Evolutionary conservation across 2,113 vertebrate genomes (phyloP), one percentile per base, ranked within the genome.

Genomic region (Otocyon megalotis): DNA sequence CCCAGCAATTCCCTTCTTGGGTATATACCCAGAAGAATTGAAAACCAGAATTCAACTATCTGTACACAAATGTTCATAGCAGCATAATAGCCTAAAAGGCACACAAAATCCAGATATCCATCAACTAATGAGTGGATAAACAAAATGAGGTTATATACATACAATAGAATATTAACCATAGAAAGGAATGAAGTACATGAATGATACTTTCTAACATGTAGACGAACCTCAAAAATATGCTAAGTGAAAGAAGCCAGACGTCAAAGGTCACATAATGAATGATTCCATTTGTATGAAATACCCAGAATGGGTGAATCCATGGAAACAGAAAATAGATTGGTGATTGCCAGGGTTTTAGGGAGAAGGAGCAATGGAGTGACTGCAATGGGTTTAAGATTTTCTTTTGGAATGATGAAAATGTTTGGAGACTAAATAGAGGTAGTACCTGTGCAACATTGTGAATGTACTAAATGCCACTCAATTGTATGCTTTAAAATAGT

Each of bases 11-110:
- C 50, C 14, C 20, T 8, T 91, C 26, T 63, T 91, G 56, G 13
- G 19, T 81, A 13, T 79, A 50, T 28, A 90, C 13, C 22, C 48
- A 19, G 19, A 80, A 56, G 48, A 81, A 90, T 37, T 90, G 37
- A 58, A 83, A 89, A 63, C 9, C 9, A 26, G 12, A 82, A 62
- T 43, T 74, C 65, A 43, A 26, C 56, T 76, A 74, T 35, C 13
- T 84, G 15, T 95, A 95, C 60, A 90, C 15, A 67, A 26, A 94
- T 93, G 30, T 80, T 80, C 32, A 37, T 50, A 87, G 35, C 35
- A 79, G 3, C 15, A 28, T 24, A 91, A 43, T 69, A 84, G 56
- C 56, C 22, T 63, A 74, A 58, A 69, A 26, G 0, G 20, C n/a
- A 14, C 54, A 72, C 30, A 84, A 56, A 63, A 53, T 35, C 20